Base-by-base conservation (phyloP, 1,140 invertebrate species). In the Megalonaias nervosa region DNA sequence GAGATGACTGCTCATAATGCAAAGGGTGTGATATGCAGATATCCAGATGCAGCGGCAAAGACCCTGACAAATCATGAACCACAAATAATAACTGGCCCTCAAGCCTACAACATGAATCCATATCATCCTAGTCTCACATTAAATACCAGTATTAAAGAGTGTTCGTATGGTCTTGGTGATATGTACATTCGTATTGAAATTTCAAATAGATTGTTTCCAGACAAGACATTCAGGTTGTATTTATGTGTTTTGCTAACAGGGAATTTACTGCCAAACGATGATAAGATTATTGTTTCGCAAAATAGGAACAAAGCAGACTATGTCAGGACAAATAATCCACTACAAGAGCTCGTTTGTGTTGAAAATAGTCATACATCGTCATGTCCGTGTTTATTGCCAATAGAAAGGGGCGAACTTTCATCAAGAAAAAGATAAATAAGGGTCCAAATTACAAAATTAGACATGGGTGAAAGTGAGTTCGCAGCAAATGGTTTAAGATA, bases 21-120 rank as follows among this genome's bases (percentile, higher is more conserved):
- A 15, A 69, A 69, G 26, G 67, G 56, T 69, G 67, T 69, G 13
- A 26, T 21, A 69, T 69, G 67, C 38, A n/a, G 67, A 19, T 69
- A 69, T n/a, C 56, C 67, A 23, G 56, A 69, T 57, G 67, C 12
- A 15, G 26, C 19, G 26, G 23, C 67, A n/a, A 15, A 48, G 56
- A 59, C 67, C 14, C 21, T 69, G 5, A 21, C 59, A 21, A 48
- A 57, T 11, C 67, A 56, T 69, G 67, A 69, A 21, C 19, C 67
- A 4, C 56, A 69, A 69, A 69, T 69, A 19, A 55, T 58, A 19
- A 57, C 9, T 57, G 67, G 56, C 21, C 67, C 58, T 15, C 21
- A 69, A 17, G n/a, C 21, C 56, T 6, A 59, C 48, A 69, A 69
- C 15, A 57, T 69, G 56, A 48, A 69, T 48, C 55, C 56, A 69